These are phyloP conservation scores for Actinostola sp. DNA, from an alignment of 92 coral and sea anemone genomes.

Conservation along the genomic window DNA sequence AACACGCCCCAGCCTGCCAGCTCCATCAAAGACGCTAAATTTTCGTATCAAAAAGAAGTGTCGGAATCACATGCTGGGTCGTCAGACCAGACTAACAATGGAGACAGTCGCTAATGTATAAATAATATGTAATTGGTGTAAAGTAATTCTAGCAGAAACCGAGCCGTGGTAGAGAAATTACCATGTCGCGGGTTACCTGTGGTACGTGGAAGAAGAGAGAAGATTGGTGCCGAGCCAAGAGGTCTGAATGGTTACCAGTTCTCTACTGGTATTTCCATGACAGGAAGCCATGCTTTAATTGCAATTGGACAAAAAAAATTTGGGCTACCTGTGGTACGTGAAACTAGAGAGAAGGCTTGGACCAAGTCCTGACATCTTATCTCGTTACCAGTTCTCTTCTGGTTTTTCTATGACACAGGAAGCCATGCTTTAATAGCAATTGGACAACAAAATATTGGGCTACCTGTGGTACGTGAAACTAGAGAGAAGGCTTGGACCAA, in stretches of 20 bases:
- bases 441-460: too few relatives aligned
- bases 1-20: neutral
- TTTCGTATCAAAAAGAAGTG: constrained; percentile 32
- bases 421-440: too few relatives aligned
- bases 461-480: too few relatives aligned
- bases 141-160: neutral
- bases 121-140: neutral
- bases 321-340: too few relatives aligned
- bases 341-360: too few relatives aligned
- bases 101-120: constrained; percentile 5
- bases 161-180: too few relatives aligned
- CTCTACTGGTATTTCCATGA: neutral
- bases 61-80: constrained; percentile 2
- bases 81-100: neutral
- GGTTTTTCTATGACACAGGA: too few relatives aligned
- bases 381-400: too few relatives aligned
- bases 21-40: constrained; percentile 1
- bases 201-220: neutral
- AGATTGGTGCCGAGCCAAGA: neutral
- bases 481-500: too few relatives aligned
- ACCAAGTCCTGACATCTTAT: too few relatives aligned
- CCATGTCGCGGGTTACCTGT: neutral
- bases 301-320: too few relatives aligned
- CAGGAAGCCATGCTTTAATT: neutral
- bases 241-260: too few relatives aligned